phyloP scores from a whole-genome alignment of 2,113 vertebrate species.

The Symphodus melops region DNA sequence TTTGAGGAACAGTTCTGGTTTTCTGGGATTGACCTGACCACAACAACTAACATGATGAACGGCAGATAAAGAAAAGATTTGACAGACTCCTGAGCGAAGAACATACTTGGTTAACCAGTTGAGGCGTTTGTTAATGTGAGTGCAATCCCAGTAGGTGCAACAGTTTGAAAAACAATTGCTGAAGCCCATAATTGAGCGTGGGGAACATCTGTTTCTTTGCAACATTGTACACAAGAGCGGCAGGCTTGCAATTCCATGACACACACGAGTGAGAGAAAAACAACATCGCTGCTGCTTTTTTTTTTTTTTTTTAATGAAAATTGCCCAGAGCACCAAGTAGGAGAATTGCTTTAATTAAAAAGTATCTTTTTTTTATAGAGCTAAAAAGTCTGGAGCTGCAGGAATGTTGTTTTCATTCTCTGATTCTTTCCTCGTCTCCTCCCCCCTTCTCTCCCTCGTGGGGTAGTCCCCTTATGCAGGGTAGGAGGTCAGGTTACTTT shows the following conservation, averaged over 20 bases:
- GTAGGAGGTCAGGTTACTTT: constrained; percentile 85
- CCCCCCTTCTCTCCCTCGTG: constrained; percentile 40
- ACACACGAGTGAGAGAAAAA: constrained; percentile 56
- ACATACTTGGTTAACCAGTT: constrained; percentile 55
- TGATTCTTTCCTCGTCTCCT: constrained; percentile 37
- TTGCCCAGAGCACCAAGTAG: constrained; percentile 45
- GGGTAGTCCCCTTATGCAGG: constrained; percentile 71
- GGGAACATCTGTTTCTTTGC: constrained; percentile 75
- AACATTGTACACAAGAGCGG: constrained; percentile 44
- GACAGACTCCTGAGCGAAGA: constrained; percentile 36
- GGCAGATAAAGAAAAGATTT: constrained; percentile 46
- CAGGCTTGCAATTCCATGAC: constrained; percentile 72
- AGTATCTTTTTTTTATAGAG: constrained; percentile 69
- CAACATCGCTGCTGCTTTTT: constrained; percentile 47
- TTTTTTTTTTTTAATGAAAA: constrained; percentile 56
- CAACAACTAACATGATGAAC: constrained; percentile 41
- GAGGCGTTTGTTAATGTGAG: constrained; percentile 22
- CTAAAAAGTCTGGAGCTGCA: constrained; percentile 68
- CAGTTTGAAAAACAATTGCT: constrained; percentile 55
- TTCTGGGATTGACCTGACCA: constrained; percentile 54
- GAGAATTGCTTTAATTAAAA: constrained; percentile 79
- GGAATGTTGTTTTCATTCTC: constrained; percentile 83
- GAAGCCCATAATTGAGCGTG: constrained; percentile 62
- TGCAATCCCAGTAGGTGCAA: constrained; percentile 28
- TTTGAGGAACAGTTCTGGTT: constrained; percentile 44